These are phyloP conservation scores for Nineta flava DNA, from an alignment of 2,888 invertebrate species.

Conservation along the genomic window DNA sequence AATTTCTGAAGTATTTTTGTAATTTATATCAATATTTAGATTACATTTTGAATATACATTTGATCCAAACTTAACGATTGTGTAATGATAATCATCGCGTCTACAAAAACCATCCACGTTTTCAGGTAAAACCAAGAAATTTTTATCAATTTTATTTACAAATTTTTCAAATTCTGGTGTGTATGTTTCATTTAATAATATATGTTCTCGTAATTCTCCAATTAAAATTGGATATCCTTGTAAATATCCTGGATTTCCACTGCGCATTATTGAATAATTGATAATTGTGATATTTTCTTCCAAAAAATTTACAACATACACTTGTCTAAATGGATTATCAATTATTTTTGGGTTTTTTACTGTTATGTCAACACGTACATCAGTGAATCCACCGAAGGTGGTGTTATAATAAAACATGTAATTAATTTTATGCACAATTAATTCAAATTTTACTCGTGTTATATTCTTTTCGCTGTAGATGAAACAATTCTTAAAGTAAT, in stretches of 20 bases:
- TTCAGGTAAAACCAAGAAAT: conserved; percentile 25
- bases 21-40: conserved; percentile 13
- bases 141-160: conserved; percentile 16
- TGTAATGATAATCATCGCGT: conserved; percentile 22
- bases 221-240: conserved; percentile 42
- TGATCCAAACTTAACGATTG: conserved; percentile 30
- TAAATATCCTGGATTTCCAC: conserved; percentile 67
- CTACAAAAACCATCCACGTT: conserved; percentile 31
- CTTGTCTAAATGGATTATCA: not conserved
- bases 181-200: not conserved
- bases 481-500: conserved; percentile 18
- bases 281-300: conserved; percentile 6
- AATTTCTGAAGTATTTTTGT: conserved; percentile 11
- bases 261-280: conserved; percentile 22
- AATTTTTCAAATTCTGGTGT: conserved; percentile 15
- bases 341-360: too few relatives aligned
- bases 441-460: conserved; percentile 13
- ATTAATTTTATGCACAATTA: conserved; percentile 23
- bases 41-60: conserved; percentile 33
- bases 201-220: not conserved
- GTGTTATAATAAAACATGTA: conserved; percentile 29
- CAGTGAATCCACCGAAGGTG: conserved; percentile 20
- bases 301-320: not conserved
- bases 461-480: conserved; percentile 8
- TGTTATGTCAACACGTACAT: too few relatives aligned